Conservation (phyloP, 1,140 invertebrate genomes). For the Coenobita brevimanus region DNA sequence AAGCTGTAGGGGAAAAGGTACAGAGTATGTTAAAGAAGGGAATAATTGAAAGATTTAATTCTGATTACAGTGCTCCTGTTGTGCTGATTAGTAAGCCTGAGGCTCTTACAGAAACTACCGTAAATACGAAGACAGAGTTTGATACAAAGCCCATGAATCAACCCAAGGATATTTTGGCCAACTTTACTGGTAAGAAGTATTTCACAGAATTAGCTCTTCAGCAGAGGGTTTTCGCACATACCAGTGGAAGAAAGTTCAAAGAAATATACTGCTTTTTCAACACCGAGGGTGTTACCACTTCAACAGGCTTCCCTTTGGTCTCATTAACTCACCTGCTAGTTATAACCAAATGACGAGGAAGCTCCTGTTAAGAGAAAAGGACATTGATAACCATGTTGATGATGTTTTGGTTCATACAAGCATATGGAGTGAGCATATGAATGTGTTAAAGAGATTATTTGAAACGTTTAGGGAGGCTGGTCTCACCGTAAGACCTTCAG, state of each 20-base stretch:
- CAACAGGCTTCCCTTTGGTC: background rate
- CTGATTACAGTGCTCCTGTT: constrained; percentile 1
- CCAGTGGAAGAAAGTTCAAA: background rate
- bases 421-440: background rate
- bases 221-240: background rate
- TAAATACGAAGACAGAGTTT: constrained; percentile 3
- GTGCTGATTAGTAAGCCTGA: background rate
- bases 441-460: background rate
- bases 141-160: background rate
- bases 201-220: background rate
- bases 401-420: background rate
- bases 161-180: background rate
- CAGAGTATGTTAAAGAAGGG: background rate
- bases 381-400: background rate
- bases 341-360: background rate
- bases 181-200: background rate
- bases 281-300: background rate
- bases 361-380: background rate
- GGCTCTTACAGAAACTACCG: background rate
- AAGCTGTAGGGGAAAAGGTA: constrained; percentile 5
- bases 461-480: background rate
- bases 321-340: background rate
- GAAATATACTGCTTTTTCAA: background rate
- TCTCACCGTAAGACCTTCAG: background rate
- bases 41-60: background rate